Evolutionary conservation across 1,140 invertebrate species (phyloP).

Genomic region (Tetramorium simillimum): DNA sequence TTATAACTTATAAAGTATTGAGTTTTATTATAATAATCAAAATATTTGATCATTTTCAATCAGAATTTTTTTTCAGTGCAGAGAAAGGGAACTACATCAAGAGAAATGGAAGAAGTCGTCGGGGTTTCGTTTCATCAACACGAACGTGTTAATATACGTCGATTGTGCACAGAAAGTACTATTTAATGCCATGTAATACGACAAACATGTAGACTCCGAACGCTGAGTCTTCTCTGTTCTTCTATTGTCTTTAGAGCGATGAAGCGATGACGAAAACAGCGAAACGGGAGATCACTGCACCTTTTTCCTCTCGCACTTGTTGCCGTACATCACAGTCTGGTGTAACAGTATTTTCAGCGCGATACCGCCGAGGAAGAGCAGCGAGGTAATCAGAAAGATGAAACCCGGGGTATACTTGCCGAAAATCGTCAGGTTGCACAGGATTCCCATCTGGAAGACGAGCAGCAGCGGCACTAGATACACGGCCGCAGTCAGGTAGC

Average conservation of each 20-base stretch:
- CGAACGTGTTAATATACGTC: not conserved
- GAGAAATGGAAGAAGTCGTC: conserved; percentile 4
- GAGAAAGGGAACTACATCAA: not conserved
- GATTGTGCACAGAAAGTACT: not conserved
- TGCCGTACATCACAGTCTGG: conserved; percentile 50
- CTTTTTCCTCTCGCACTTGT: conserved; percentile 69
- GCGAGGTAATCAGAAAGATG: conserved; percentile 78
- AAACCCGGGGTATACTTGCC: conserved; percentile 83
- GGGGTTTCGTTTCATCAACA: not conserved
- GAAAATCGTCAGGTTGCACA: conserved; percentile 75
- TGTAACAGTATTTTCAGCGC: conserved; percentile 79
- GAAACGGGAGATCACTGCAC: conserved; percentile 56
- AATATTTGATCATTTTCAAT: no score
- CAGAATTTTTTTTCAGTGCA: not conserved
- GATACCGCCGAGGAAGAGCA: conserved; percentile 79
- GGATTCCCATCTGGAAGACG: conserved; percentile 72
- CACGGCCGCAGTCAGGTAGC: conserved; percentile 74
- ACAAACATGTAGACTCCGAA: not conserved
- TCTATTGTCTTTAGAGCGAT: not conserved
- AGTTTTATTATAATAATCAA: no score
- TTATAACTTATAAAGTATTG: no score
- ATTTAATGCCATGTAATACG: not conserved
- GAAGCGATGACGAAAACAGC: not conserved
- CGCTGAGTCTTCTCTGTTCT: not conserved
- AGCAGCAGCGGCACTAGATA: conserved; percentile 80